Evolutionary conservation across 2,888 invertebrate species (phyloP).

Genomic region (Cyclophora albipunctata): DNA sequence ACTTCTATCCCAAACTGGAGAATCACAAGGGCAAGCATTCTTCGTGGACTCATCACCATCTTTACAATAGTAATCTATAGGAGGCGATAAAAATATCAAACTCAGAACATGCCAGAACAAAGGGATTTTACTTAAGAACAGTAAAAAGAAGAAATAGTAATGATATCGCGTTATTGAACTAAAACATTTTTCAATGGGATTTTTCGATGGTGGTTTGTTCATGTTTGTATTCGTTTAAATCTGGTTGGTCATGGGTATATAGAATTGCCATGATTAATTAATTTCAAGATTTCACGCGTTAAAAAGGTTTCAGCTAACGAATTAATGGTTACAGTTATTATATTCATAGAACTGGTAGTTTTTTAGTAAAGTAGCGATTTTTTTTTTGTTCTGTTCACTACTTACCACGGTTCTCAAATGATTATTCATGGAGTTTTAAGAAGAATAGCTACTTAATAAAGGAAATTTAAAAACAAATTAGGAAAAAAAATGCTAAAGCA

Average conservation of each 20-base stretch:
- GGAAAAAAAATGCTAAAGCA: too few relatives aligned
- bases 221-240: conserved; percentile 17
- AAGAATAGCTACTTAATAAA: too few relatives aligned
- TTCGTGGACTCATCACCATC: conserved; percentile 5
- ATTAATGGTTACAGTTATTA: too few relatives aligned
- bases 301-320: too few relatives aligned
- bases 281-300: neutral
- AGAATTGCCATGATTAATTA: neutral
- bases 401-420: too few relatives aligned
- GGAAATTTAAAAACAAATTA: too few relatives aligned
- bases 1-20: conserved; percentile 39
- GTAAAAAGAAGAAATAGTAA: conserved; percentile 35
- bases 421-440: too few relatives aligned
- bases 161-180: conserved; percentile 39
- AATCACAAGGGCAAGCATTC: conserved; percentile 42
- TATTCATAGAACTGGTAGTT: too few relatives aligned
- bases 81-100: conserved; percentile 49
- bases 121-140: conserved; percentile 43
- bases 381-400: too few relatives aligned
- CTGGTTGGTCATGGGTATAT: conserved; percentile 3
- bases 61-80: conserved; percentile 40
- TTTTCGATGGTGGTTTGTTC: conserved; percentile 19
- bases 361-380: too few relatives aligned
- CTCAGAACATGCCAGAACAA: conserved; percentile 52
- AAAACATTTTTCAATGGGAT: conserved; percentile 50